Base-by-base conservation (phyloP, 2,113 vertebrate species). In the Spilogale gracilis region DNA sequence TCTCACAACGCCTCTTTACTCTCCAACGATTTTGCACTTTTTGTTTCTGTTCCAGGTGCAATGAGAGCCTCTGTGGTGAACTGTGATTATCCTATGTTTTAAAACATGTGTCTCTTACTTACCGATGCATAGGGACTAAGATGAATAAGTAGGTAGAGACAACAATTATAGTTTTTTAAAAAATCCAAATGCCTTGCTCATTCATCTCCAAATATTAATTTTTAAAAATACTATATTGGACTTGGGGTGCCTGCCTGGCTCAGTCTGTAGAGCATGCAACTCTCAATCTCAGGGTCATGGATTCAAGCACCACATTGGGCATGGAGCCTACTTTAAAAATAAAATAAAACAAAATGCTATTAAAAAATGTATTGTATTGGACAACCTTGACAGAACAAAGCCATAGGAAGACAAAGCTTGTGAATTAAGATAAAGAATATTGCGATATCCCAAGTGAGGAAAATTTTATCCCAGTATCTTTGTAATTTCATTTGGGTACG, bases 351-450 rank as follows among this genome's bases (percentile, higher is more conserved):
- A 50, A 78, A 78, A 50, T 9, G 3, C 14, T 50, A 78, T 50
- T 9, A 50, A 50, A 78, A 78, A 50, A 38, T 69, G 67, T 30
- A 78, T 14, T 74, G 43, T 21, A 74, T 78, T 78, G 74, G 74
- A 45, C 20, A 93, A 61, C 61, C 45, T 17, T 89, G 76, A 95
- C 11, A 96, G 92, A 96, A 91, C 9, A 94, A 93, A 85, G 27
- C 16, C 60, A 7, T 81, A 79, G 25, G 74, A 78, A 78, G 48
- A 78, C 14, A 50, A 78, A 78, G 45, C 74, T 50, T 50, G 48
- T 83, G 13, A 79, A 82, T 56, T 67, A 94, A 94, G 5, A 82
- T 90, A 91, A 96, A 63, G 23, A 95, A 95, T 56, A 4, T 23
- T 88, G 8, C 43, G 20, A 93, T 21, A 56, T 48, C 27, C 85